Percentiles rank a stretch among this genome's conserved stretches.
Conservation (phyloP, 2,113 vertebrate genomes). For the Corythornis cristatus region DNA sequence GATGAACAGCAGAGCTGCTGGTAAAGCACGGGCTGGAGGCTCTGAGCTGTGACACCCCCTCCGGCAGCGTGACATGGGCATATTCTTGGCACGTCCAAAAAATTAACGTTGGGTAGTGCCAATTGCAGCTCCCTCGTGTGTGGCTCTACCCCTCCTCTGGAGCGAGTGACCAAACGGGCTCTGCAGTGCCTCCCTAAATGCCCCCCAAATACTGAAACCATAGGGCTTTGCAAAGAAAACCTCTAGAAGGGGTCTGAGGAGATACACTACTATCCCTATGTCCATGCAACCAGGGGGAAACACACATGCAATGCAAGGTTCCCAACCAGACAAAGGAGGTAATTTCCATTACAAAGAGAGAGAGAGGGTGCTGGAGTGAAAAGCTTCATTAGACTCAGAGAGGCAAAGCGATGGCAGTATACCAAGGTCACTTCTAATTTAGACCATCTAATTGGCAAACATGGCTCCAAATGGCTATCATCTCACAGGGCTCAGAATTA, state of each 20-base stretch:
- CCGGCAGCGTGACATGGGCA: background rate
- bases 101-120: background rate
- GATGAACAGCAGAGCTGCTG: background rate
- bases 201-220: background rate
- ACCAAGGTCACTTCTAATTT: constrained; percentile 99
- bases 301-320: constrained; percentile 57
- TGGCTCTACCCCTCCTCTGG: background rate
- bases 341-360: constrained; percentile 88
- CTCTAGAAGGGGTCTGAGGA: constrained; percentile 5
- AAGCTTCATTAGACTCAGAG: constrained; percentile 90
- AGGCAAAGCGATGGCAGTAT: constrained; percentile 86
- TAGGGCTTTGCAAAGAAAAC: background rate
- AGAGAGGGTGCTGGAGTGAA: constrained; percentile 85
- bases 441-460: constrained; percentile 98
- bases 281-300: constrained; percentile 22
- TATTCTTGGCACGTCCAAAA: background rate
- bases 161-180: rapidly evolving
- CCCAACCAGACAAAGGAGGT: constrained; percentile 72
- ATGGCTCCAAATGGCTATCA: constrained; percentile 97
- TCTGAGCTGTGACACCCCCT: background rate
- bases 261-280: constrained; percentile 24
- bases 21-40: background rate
- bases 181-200: background rate
- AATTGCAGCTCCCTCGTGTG: background rate
- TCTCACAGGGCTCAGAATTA: constrained; percentile 94